Conservation (phyloP, 2,113 vertebrate genomes). For the Thunnus maccoyii region DNA sequence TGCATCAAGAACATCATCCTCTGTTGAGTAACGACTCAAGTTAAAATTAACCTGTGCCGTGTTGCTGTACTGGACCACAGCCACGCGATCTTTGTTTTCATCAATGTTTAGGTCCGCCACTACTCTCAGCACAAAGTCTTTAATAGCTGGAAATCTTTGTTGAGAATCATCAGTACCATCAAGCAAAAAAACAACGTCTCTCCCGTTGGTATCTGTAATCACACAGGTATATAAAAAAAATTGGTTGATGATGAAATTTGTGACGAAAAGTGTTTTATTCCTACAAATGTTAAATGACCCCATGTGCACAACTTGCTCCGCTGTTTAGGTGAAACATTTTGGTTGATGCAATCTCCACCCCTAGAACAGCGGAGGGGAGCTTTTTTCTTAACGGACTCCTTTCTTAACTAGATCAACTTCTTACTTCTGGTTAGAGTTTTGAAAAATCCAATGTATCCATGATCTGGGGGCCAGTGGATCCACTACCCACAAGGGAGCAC, state of each 20-base stretch:
- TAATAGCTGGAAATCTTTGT: conserved; percentile 76
- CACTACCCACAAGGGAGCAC: background rate
- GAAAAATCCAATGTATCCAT: background rate
- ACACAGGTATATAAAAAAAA: conserved; percentile 61
- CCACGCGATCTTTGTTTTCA: conserved; percentile 77
- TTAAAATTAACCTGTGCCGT: conserved; percentile 75
- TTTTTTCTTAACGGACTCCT: too few species aligned
- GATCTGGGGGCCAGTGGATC: background rate
- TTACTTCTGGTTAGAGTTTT: too few species aligned
- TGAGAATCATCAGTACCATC: conserved; percentile 84
- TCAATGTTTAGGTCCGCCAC: conserved; percentile 76
- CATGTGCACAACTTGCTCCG: background rate
- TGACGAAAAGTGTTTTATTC: background rate
- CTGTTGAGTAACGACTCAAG: conserved; percentile 77
- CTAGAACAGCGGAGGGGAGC: background rate
- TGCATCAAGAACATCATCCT: conserved; percentile 85
- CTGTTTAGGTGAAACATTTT: background rate
- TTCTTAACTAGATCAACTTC: too few species aligned
- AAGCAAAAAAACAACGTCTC: conserved; percentile 86
- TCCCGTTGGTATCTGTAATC: conserved; percentile 77
- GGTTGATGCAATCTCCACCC: background rate
- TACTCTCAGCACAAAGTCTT: conserved; percentile 80
- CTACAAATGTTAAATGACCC: conserved; percentile 17
- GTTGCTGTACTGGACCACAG: conserved; percentile 85
- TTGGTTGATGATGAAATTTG: conserved; percentile 17